Evolutionary conservation across 2,113 vertebrate species (phyloP).

Genomic region (Puntigrus tetrazona): DNA sequence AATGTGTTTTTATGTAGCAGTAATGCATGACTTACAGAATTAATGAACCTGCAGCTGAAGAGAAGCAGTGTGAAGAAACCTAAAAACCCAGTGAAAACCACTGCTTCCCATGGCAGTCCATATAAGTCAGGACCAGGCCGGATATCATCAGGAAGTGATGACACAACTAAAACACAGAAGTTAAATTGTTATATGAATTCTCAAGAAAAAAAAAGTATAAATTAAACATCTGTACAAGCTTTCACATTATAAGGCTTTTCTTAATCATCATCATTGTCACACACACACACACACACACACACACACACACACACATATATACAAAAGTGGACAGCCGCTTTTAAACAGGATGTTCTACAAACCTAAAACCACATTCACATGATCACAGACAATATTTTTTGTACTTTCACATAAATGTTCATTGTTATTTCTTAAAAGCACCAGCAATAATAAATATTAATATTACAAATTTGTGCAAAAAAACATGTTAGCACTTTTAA

Average conservation of each 20-base stretch:
- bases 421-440: background rate
- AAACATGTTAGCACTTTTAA: background rate
- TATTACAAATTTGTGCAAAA: background rate
- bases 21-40: slow-evolving; percentile 79
- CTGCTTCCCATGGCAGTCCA: slow-evolving; percentile 85
- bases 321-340: background rate
- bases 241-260: background rate
- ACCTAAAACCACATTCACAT: background rate
- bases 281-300: too few species aligned
- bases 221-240: background rate
- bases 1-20: background rate
- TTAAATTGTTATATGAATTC: background rate
- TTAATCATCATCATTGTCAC: background rate
- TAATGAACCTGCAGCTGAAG: slow-evolving; percentile 84
- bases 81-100: slow-evolving; percentile 72
- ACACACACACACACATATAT: too few species aligned
- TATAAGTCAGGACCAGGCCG: slow-evolving; percentile 80
- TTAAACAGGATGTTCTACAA: background rate
- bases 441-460: background rate
- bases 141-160: slow-evolving; percentile 84
- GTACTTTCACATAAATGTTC: background rate
- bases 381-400: background rate
- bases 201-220: background rate
- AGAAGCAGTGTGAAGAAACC: slow-evolving; percentile 80
- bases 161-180: slow-evolving; percentile 74